Base-by-base conservation (phyloP, 2,888 invertebrate species). In the Ophion slaviceki region DNA sequence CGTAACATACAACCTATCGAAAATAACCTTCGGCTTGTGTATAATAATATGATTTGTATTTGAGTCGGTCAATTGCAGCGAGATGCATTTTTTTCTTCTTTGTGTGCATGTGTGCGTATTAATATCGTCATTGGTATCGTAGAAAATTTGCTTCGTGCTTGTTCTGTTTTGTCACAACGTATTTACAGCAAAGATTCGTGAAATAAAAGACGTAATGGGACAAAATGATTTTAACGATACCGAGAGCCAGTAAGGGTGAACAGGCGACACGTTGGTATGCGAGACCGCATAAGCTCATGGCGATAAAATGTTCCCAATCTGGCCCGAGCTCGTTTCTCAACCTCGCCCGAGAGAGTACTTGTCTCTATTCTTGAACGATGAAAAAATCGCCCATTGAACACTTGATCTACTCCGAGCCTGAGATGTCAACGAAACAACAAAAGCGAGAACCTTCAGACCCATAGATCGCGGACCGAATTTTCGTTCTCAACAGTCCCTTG, bases 321-420 rank as follows among this genome's bases (percentile, higher is more conserved):
- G 57, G 14, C 17, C 17, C 53, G 64, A 24, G 24, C 67, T 66
- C 53, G 57, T 77, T 77, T 77, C 76, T 67, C 76, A 77, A 77
- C 64, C 36, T 77, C 17, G 11, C 17, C 53, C 11, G 53, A 53
- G 53, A 14, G 14, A 53, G 53, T 53, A 14, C 74, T 74, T 74
- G 45, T 62, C 45, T 61, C 17, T 28, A 24, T 62, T 45, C 40
- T 62, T 10, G 24, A 61, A 40, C 36, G n/a, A 45, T 14, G 53
- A 47, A 66, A 53, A 14, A 76, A 67, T 17, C 66, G 57, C 47
- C 67, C 57, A 67, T 72, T 53, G 20, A 75, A 36, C 74, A 75
- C 67, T 75, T 53, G 80, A 74, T 47, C 20, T 68, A 47, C 36
- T 20, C 45, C 32, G 68, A 75, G 66, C 45, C 66, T 40, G 59